A percentile compares a stretch with the other conserved stretches of the same genome.
These are phyloP conservation scores for Morinoia aosen DNA, from an alignment of 2,888 invertebrate species.

Conservation along the genomic window DNA sequence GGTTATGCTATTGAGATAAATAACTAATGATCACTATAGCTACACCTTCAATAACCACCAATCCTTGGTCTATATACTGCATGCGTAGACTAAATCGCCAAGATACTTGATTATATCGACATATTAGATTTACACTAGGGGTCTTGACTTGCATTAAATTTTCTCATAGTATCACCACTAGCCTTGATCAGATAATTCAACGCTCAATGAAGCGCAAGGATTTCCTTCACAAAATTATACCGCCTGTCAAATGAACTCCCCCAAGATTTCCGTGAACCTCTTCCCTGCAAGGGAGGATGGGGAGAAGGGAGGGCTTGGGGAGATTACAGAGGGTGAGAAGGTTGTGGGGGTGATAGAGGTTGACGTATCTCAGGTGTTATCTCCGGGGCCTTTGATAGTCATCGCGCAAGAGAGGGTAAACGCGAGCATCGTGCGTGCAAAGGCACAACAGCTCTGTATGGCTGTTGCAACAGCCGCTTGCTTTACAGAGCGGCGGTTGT, in stretches of 20 bases:
- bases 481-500: neutral
- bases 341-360: conserved; percentile 12
- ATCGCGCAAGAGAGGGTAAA: neutral
- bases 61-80: too few relatives aligned
- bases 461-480: neutral
- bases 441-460: neutral
- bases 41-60: too few relatives aligned
- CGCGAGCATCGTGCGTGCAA: neutral
- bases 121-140: neutral
- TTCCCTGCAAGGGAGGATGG: neutral
- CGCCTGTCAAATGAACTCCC: neutral
- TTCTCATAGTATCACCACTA: neutral
- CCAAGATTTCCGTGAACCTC: too few relatives aligned
- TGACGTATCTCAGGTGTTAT: conserved; percentile 17
- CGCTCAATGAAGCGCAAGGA: neutral
- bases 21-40: too few relatives aligned
- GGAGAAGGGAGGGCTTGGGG: neutral
- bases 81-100: too few relatives aligned
- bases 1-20: too few relatives aligned
- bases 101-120: neutral
- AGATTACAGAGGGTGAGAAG: neutral
- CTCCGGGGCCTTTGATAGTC: conserved; percentile 10
- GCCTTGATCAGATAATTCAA: neutral
- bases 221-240: neutral
- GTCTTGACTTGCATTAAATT: neutral